Evolutionary conservation across 2,888 invertebrate species (phyloP).

Genomic region (Napeogenes sylphis): DNA sequence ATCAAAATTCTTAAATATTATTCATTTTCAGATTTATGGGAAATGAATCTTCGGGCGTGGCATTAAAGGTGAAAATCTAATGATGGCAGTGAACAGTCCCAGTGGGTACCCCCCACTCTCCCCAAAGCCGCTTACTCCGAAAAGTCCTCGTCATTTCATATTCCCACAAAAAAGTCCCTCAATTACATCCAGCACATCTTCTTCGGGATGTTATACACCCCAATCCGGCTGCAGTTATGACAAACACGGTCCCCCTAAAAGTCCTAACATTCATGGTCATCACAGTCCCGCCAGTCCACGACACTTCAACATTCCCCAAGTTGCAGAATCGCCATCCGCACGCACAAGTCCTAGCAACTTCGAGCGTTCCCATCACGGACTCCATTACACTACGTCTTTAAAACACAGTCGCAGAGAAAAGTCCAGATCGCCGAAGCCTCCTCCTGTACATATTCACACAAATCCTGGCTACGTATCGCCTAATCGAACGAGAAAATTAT

Average conservation of each 20-base stretch:
- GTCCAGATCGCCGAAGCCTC: slow-evolving; percentile 69
- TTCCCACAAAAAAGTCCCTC: slow-evolving; percentile 76
- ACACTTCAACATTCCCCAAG: slow-evolving; percentile 77
- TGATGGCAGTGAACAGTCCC: slow-evolving; percentile 79
- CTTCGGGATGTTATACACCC: slow-evolving; percentile 76
- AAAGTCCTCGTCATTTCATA: slow-evolving; percentile 77
- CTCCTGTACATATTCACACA: slow-evolving; percentile 78
- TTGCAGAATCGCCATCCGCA: slow-evolving; percentile 59
- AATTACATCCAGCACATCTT: slow-evolving; percentile 72
- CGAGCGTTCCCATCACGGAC: slow-evolving; percentile 50
- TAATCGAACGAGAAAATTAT: slow-evolving; percentile 63
- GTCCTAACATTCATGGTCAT: slow-evolving; percentile 75
- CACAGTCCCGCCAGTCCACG: slow-evolving; percentile 79
- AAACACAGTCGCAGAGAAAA: slow-evolving; percentile 66
- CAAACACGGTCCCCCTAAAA: slow-evolving; percentile 67
- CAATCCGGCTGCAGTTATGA: slow-evolving; percentile 74
- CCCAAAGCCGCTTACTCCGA: slow-evolving; percentile 75
- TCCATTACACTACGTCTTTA: slow-evolving; percentile 65
- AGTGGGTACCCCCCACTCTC: slow-evolving; percentile 76
- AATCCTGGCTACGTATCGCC: slow-evolving; percentile 80
- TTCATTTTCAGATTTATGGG: slow-evolving; percentile 55
- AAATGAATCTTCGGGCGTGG: slow-evolving; percentile 45
- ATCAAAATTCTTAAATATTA: too few relatives aligned
- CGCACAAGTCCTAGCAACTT: slow-evolving; percentile 64
- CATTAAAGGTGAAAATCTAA: slow-evolving; percentile 44